Conservation (phyloP, 2,888 invertebrate genomes). For the Rhingia rostrata region DNA sequence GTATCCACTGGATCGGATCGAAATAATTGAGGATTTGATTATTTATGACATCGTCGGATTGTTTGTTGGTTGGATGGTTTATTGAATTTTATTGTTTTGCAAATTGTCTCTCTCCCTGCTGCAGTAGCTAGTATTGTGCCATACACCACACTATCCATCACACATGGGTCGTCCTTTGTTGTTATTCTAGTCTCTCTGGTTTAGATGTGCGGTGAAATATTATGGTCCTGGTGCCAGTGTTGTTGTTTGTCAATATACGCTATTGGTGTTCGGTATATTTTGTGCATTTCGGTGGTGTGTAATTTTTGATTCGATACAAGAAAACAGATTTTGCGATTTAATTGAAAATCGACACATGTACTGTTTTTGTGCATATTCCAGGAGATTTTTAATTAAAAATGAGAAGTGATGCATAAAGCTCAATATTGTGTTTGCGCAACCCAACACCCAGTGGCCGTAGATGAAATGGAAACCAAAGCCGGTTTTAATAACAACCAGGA, state of each 20-base stretch:
- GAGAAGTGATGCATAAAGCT: conserved; percentile 57
- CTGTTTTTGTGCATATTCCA: conserved; percentile 5
- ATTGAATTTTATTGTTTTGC: conserved; percentile 74
- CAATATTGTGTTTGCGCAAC: conserved; percentile 31
- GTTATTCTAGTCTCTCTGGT: conserved; percentile 21
- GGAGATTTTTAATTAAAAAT: conserved; percentile 64
- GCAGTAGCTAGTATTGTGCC: not conserved
- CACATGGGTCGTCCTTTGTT: conserved; percentile 45
- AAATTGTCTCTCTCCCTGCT: conserved; percentile 63
- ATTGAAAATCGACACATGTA: conserved; percentile 57
- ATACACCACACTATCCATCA: conserved; percentile 9
- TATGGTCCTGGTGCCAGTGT: conserved; percentile 30
- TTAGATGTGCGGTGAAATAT: conserved; percentile 52
- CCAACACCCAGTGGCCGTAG: not conserved
- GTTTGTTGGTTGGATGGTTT: conserved; percentile 74
- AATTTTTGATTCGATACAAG: conserved; percentile 67
- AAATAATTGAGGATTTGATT: conserved; percentile 74
- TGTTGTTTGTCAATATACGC: not conserved
- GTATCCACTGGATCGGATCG: conserved; percentile 65
- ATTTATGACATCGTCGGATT: conserved; percentile 73
- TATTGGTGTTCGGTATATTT: not conserved
- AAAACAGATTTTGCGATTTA: conserved; percentile 62
- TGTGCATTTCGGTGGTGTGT: conserved; percentile 58
- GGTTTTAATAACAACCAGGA: conserved; percentile 25
- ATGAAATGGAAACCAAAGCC: conserved; percentile 27